Conservation (phyloP, 2,113 vertebrate species). For the Ondatra zibethicus region DNA sequence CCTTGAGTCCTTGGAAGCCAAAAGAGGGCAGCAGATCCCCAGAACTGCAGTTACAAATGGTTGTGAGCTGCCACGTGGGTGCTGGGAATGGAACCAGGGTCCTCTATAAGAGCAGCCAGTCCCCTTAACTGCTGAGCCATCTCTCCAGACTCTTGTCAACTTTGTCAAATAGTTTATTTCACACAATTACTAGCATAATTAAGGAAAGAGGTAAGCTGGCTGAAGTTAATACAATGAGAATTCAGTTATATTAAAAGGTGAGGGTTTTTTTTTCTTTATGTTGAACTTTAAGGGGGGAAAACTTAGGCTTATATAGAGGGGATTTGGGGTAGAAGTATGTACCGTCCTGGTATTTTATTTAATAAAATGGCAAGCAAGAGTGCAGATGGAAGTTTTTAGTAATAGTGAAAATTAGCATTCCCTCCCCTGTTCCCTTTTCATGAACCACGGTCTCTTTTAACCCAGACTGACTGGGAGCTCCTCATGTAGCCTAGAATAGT, state of each 20-base stretch:
- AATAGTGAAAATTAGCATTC: background rate
- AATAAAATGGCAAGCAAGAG: background rate
- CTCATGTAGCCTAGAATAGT: background rate
- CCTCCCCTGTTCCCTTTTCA: background rate
- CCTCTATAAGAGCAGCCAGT: background rate
- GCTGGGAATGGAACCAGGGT: background rate
- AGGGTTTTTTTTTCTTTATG: background rate
- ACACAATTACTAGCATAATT: background rate
- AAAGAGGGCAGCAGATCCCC: background rate
- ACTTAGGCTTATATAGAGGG: background rate
- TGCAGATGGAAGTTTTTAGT: background rate
- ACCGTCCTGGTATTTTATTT: background rate
- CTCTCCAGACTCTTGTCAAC: background rate
- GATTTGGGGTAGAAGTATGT: background rate
- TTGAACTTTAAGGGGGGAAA: background rate
- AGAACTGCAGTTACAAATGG: background rate
- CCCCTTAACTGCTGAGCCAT: background rate
- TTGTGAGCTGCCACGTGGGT: background rate
- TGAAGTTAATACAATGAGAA: conserved; percentile 13
- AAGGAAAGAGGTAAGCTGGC: background rate
- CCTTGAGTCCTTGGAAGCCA: background rate
- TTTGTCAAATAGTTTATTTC: conserved; percentile 21
- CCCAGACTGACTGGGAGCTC: background rate
- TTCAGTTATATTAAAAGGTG: conserved; percentile 18
- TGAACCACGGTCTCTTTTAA: background rate